A percentile compares a stretch with the other conserved stretches of the same genome.
phyloP scores from a whole-genome alignment of 2,113 vertebrate species.

The Benitochromis conjunctus region DNA sequence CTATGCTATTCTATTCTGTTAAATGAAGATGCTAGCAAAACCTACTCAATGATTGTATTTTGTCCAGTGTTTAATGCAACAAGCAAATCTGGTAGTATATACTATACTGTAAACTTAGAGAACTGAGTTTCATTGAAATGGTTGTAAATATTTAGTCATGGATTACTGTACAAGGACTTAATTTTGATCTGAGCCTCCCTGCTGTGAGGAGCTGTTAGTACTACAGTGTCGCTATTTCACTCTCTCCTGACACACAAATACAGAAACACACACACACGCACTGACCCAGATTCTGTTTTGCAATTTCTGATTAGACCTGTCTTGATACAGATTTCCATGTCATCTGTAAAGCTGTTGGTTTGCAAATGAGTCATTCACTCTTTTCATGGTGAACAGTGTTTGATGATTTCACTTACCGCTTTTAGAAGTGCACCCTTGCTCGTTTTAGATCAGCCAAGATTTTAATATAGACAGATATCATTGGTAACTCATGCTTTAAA shows the following conservation, averaged over 20 bases:
- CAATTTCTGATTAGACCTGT: constrained; percentile 5
- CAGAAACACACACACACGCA: not conserved
- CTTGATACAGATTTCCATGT: not conserved
- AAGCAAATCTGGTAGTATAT: not conserved
- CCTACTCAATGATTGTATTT: not conserved
- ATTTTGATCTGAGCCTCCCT: not conserved
- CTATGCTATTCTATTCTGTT: not conserved
- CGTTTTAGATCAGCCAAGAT: not conserved
- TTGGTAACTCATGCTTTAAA: not conserved
- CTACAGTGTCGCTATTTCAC: not conserved
- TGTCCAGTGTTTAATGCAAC: not conserved
- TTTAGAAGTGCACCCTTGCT: not conserved
- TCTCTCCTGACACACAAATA: not conserved
- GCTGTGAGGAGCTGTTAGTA: not conserved
- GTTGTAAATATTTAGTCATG: not conserved
- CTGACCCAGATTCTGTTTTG: not conserved
- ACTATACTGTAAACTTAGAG: not conserved
- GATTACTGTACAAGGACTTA: not conserved
- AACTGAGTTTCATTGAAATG: not conserved
- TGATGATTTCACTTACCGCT: not conserved
- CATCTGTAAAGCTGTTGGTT: not conserved
- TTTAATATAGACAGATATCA: not conserved
- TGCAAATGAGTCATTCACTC: not conserved
- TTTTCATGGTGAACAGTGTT: not conserved
- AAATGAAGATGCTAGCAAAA: not conserved